These are phyloP conservation scores for Chiloscyllium plagiosum DNA, from an alignment of 2,113 vertebrate genomes.

Conservation along the genomic window DNA sequence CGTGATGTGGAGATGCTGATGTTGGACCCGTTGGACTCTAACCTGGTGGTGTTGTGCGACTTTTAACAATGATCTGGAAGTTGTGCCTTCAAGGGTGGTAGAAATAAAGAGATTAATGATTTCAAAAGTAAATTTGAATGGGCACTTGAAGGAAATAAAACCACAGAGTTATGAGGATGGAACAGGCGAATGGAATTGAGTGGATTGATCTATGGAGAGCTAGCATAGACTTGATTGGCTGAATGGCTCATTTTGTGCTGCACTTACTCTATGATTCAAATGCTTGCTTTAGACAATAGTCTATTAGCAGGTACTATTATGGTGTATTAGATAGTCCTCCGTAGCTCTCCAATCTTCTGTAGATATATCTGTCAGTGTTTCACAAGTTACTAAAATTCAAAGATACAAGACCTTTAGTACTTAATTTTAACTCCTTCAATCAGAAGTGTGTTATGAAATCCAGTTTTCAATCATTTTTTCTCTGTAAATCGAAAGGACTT, in stretches of 20 bases:
- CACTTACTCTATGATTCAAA: not conserved
- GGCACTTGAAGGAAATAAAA: too few relatives aligned
- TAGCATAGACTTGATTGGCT: too few relatives aligned
- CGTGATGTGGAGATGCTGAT: too few relatives aligned
- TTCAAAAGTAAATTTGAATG: too few relatives aligned
- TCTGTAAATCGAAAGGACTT: constrained; percentile 24
- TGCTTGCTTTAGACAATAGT: not conserved
- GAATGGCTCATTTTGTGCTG: not conserved
- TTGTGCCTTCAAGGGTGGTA: too few relatives aligned
- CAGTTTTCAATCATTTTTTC: constrained; percentile 25
- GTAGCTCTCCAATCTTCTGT: not conserved
- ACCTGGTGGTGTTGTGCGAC: too few relatives aligned
- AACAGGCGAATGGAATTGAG: too few relatives aligned
- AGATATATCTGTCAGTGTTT: not conserved
- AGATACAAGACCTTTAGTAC: constrained; percentile 3
- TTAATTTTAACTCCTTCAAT: constrained; percentile 3
- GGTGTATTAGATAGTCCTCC: not conserved
- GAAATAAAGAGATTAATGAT: too few relatives aligned
- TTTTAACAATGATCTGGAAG: too few relatives aligned
- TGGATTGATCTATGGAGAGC: too few relatives aligned
- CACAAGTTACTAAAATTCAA: not conserved
- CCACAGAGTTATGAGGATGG: too few relatives aligned
- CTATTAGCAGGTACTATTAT: not conserved
- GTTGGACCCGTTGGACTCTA: too few relatives aligned
- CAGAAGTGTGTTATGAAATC: constrained; percentile 32